Conservation (phyloP, 1,140 invertebrate genomes). For the Coenobita brevimanus region DNA sequence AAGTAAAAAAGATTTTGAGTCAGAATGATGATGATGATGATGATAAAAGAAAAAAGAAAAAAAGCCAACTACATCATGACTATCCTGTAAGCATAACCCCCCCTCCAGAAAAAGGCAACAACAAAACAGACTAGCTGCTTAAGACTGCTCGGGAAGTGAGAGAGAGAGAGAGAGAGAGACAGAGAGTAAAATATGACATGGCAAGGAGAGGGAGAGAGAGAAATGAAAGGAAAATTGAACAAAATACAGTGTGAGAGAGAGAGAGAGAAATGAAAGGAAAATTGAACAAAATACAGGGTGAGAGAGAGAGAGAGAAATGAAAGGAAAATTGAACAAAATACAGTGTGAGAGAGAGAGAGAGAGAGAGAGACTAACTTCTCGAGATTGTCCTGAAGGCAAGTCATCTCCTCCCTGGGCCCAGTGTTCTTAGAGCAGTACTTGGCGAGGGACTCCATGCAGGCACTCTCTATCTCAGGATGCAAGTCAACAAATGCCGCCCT, state of each 20-base stretch:
- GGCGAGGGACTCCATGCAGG: constrained; percentile 90
- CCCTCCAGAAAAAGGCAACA: not conserved
- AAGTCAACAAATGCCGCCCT: constrained; percentile 93
- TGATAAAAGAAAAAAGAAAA: too few relatives aligned
- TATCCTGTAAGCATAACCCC: too few relatives aligned
- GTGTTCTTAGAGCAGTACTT: constrained; percentile 88
- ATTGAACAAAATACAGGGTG: not conserved
- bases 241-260: too few relatives aligned
- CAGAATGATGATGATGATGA: too few relatives aligned
- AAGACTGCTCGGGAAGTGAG: not conserved
- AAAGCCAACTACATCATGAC: too few relatives aligned
- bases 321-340: not conserved
- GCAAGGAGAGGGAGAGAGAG: too few relatives aligned
- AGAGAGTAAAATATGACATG: not conserved
- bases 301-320: not conserved
- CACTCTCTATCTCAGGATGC: constrained; percentile 93
- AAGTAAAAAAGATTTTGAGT: too few relatives aligned
- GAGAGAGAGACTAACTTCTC: constrained; percentile 78
- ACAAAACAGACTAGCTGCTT: not conserved
- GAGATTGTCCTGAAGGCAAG: constrained; percentile 93
- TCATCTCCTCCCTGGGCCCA: constrained; percentile 89
- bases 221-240: too few relatives aligned
- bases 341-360: too few relatives aligned
- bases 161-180: not conserved
- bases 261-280: not conserved